phyloP scores from a whole-genome alignment of 2,113 vertebrate species.

The Numida meleagris region DNA sequence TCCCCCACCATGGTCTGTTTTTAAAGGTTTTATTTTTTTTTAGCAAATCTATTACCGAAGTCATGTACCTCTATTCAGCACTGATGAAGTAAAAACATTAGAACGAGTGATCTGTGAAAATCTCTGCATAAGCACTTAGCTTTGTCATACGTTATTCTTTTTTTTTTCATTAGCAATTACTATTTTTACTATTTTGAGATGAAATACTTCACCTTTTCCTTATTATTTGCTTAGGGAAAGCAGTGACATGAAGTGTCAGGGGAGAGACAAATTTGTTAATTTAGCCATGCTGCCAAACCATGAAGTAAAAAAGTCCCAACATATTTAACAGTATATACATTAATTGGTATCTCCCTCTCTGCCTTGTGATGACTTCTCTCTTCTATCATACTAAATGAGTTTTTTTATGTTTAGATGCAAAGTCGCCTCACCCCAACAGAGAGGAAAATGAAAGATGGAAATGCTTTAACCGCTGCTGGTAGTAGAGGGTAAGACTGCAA shows the following conservation, averaged over 20 bases:
- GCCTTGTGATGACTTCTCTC: background rate
- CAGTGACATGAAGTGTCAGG: background rate
- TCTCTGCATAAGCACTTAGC: background rate
- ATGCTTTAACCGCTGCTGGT: background rate
- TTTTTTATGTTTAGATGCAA: background rate
- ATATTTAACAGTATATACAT: background rate
- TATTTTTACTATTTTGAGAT: background rate
- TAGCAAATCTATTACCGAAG: background rate
- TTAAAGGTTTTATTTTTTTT: background rate
- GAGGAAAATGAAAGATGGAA: background rate
- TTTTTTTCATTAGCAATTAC: background rate
- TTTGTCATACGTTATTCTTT: background rate
- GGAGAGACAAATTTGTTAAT: background rate
- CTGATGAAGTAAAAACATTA: background rate
- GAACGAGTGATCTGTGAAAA: background rate
- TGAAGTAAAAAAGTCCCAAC: background rate
- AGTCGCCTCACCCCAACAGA: background rate
- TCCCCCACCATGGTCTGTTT: background rate
- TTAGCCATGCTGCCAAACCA: background rate
- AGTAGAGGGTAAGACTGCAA: background rate
- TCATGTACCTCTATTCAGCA: background rate
- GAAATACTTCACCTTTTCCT: background rate
- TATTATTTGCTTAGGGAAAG: background rate
- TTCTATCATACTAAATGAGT: background rate
- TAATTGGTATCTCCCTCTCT: background rate